Conservation (phyloP, 2,888 invertebrate genomes). For the Dysmachus trigonus region DNA sequence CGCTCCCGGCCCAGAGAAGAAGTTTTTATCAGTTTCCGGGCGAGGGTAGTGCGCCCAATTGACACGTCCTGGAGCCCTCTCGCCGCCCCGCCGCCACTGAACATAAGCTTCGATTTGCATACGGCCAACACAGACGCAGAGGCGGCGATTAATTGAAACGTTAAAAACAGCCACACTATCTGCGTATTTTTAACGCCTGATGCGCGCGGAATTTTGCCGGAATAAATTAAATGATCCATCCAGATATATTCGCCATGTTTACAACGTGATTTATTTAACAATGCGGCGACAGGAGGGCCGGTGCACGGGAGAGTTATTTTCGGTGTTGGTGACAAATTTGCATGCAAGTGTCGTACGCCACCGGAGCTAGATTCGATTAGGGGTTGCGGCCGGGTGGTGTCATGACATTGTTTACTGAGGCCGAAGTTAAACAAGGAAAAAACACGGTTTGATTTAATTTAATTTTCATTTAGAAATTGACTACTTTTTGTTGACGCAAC, state of each 20-base stretch:
- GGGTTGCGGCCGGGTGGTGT: constrained; percentile 7
- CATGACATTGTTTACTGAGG: constrained; percentile 19
- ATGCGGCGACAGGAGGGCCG: neutral
- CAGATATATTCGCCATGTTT: neutral
- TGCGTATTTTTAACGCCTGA: constrained; percentile 34
- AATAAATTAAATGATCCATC: constrained; percentile 32
- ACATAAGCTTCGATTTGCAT: constrained; percentile 16
- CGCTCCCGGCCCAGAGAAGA: neutral
- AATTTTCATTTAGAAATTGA: neutral
- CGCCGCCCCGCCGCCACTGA: neutral
- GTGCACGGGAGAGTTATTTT: constrained; percentile 24
- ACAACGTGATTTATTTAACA: constrained; percentile 40
- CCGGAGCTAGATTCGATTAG: constrained; percentile 13
- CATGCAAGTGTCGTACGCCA: constrained; percentile 33
- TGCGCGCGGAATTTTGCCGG: constrained; percentile 27
- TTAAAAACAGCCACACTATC: constrained; percentile 37
- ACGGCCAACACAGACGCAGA: neutral
- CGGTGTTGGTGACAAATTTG: constrained; percentile 41
- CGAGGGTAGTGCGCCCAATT: constrained; percentile 25
- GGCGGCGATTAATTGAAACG: constrained; percentile 33
- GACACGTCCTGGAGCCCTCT: constrained; percentile 11
- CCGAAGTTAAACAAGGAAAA: neutral
- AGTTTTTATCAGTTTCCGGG: constrained; percentile 31
- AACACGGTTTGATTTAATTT: constrained; percentile 12
- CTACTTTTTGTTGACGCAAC: neutral